Conservation (phyloP, 2,113 vertebrate species). For the Syngnathoides biaculeatus region DNA sequence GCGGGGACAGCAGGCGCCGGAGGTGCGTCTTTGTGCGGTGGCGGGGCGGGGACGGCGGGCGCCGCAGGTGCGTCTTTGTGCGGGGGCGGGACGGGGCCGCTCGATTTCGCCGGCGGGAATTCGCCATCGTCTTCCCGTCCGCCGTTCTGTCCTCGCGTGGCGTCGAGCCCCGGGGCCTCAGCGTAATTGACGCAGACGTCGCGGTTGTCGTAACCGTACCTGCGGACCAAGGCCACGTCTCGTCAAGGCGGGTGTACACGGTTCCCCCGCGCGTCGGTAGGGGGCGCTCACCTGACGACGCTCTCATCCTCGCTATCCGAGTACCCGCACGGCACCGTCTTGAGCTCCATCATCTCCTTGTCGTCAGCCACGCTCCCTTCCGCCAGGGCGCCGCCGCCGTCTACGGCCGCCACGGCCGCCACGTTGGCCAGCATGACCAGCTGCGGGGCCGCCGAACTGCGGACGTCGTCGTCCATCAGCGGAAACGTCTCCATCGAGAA, state of each 20-base stretch:
- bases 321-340: slow-evolving; percentile 84
- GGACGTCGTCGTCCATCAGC: slow-evolving; percentile 75
- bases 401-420: slow-evolving; percentile 79
- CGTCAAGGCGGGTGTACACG: too few relatives aligned
- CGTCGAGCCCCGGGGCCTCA: slow-evolving; percentile 11
- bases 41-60: neutral
- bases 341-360: slow-evolving; percentile 93
- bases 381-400: slow-evolving; percentile 65
- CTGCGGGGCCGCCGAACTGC: slow-evolving; percentile 85
- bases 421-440: slow-evolving; percentile 97
- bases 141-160: neutral
- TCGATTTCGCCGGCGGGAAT: slow-evolving; percentile 24
- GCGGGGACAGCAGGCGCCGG: slow-evolving; percentile 20
- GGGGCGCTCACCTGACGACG: slow-evolving; percentile 54
- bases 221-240: slow-evolving; percentile 32
- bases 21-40: slow-evolving; percentile 56
- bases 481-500: slow-evolving; percentile 81
- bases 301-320: slow-evolving; percentile 90
- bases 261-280: neutral
- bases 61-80: too few relatives aligned
- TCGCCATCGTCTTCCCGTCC: slow-evolving; percentile 16
- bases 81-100: slow-evolving; percentile 11
- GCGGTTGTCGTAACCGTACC: slow-evolving; percentile 65
- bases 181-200: slow-evolving; percentile 50
- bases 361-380: slow-evolving; percentile 79